Conservation (phyloP, 2,797 vertebrate genomes). For the Picus viridis region DNA sequence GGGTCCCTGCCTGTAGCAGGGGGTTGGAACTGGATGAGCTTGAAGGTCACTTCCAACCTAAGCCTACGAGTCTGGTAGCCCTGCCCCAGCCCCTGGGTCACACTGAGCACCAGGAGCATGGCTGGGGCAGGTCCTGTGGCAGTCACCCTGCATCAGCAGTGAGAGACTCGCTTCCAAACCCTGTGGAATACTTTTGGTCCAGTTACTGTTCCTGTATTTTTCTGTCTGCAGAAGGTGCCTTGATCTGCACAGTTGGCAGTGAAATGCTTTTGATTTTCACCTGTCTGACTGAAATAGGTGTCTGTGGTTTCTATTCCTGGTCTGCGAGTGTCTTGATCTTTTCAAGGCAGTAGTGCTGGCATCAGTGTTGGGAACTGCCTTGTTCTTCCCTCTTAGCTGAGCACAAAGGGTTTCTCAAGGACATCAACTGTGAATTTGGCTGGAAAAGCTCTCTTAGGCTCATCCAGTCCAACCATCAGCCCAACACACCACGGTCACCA, state of each 20-base stretch:
- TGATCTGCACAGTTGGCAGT: neutral
- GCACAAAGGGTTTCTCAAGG: neutral
- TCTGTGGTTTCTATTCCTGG: neutral
- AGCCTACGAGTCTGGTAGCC: neutral
- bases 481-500: too few relatives aligned
- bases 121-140: neutral
- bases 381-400: neutral
- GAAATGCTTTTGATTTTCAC: conserved; percentile 34
- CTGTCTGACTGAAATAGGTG: neutral
- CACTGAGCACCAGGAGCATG: neutral
- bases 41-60: too few relatives aligned
- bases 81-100: neutral
- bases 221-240: neutral
- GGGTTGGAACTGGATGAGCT: too few relatives aligned
- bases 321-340: neutral
- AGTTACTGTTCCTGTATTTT: neutral
- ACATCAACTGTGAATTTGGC: neutral
- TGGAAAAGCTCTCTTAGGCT: too few relatives aligned
- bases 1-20: too few relatives aligned
- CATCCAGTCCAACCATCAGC: too few relatives aligned
- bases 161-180: neutral
- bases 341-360: neutral
- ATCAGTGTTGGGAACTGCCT: neutral
- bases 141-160: neutral
- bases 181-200: conserved; percentile 8